These are phyloP conservation scores for Drosophila bocki DNA, from an alignment of 1,140 invertebrate genomes.

Conservation along the genomic window DNA sequence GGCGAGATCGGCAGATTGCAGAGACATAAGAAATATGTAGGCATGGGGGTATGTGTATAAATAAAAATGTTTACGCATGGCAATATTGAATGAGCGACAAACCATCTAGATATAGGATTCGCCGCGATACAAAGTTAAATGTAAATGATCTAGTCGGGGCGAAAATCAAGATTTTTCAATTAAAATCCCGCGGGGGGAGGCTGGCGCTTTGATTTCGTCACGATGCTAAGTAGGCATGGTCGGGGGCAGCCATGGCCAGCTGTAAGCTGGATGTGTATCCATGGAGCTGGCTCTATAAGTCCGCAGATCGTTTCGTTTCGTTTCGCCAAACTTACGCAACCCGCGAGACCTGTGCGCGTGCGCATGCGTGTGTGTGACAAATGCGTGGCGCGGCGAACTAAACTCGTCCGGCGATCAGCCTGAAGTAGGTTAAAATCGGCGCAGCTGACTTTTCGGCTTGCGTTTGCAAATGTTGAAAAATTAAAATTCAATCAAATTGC, in stretches of 20 bases:
- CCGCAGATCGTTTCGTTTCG: constrained; percentile 32
- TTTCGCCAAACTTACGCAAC: constrained; percentile 51
- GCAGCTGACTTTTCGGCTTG: constrained; percentile 61
- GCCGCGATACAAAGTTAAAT: constrained; percentile 42
- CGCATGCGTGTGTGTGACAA: constrained; percentile 63
- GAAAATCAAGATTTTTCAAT: constrained; percentile 68
- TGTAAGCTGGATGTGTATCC: constrained; percentile 21
- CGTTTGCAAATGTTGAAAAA: constrained; percentile 63
- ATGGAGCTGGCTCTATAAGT: constrained; percentile 16
- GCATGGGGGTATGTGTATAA: constrained; percentile 28
- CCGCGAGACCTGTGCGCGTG: constrained; percentile 36
- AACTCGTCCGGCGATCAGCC: constrained; percentile 59
- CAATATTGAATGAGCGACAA: constrained; percentile 40
- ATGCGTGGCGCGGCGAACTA: constrained; percentile 62
- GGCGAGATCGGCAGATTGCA: constrained; percentile 37
- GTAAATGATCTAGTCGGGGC: constrained; percentile 44
- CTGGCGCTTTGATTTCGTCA: constrained; percentile 47
- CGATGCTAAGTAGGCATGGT: constrained; percentile 61
- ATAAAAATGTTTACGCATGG: constrained; percentile 58
- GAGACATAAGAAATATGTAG: constrained; percentile 53
- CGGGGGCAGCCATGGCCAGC: constrained; percentile 52
- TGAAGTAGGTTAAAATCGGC: constrained; percentile 70
- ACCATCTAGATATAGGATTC: constrained; percentile 53
- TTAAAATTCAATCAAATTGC: constrained; percentile 78
- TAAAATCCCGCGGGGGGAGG: constrained; percentile 38